Percentiles rank a stretch among this genome's conserved stretches.
phyloP scores from a whole-genome alignment of 2,888 invertebrate genomes.

The Orthonevra nobilis region DNA sequence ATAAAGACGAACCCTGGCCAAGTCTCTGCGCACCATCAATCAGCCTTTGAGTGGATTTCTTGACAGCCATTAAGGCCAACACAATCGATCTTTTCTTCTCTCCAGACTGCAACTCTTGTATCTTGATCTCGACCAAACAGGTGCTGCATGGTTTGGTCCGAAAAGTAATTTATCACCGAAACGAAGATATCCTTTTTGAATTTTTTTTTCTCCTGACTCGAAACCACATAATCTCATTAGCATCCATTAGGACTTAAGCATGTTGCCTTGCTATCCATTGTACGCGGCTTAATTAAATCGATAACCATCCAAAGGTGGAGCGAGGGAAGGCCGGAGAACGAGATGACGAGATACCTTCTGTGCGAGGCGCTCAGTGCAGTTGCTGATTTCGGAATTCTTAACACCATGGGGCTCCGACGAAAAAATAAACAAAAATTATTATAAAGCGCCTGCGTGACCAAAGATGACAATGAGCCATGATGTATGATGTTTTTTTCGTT shows the following conservation, averaged over 20 bases:
- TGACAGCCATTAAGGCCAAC: constrained; percentile 67
- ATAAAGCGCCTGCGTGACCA: constrained; percentile 54
- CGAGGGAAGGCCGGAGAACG: neutral
- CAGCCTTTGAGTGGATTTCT: constrained; percentile 57
- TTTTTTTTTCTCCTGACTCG: neutral
- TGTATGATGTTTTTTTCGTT: constrained; percentile 62
- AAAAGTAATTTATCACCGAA: constrained; percentile 59
- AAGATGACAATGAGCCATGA: constrained; percentile 50
- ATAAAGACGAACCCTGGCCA: constrained; percentile 34
- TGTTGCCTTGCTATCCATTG: constrained; percentile 66
- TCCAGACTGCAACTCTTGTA: neutral
- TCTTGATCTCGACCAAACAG: constrained; percentile 63
- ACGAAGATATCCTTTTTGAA: constrained; percentile 39
- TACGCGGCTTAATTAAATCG: constrained; percentile 68
- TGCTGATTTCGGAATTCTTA: constrained; percentile 54
- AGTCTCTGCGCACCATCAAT: constrained; percentile 54
- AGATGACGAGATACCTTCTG: constrained; percentile 3
- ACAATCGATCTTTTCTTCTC: constrained; percentile 59
- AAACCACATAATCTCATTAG: constrained; percentile 69
- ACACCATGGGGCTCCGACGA: constrained; percentile 55
- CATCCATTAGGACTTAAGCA: constrained; percentile 70
- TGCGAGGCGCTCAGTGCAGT: constrained; percentile 25
- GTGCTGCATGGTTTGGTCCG: constrained; percentile 50
- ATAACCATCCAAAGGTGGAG: constrained; percentile 54
- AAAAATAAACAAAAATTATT: constrained; percentile 1